Conservation (phyloP, 2,888 invertebrate genomes). For the Crocallis elinguaria region DNA sequence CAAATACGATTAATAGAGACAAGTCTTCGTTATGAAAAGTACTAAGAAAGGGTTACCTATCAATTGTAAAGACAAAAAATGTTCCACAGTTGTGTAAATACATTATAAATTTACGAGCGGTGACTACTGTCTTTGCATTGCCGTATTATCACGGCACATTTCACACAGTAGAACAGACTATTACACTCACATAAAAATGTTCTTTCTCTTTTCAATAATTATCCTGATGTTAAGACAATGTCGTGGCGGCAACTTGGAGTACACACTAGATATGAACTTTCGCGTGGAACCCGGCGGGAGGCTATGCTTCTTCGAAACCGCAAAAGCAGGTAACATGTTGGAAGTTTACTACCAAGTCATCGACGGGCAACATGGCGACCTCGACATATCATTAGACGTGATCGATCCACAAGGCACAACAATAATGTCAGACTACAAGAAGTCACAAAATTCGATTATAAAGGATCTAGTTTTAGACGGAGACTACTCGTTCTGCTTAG, state of each 20-base stretch:
- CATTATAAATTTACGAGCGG: no score
- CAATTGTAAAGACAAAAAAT: background rate
- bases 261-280: conserved; percentile 67
- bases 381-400: conserved; percentile 92
- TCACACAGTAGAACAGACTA: background rate
- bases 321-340: conserved; percentile 64
- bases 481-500: conserved; percentile 93
- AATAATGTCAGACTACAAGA: conserved; percentile 87
- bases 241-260: no score
- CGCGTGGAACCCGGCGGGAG: conserved; percentile 67
- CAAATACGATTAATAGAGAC: no score
- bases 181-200: conserved; percentile 7
- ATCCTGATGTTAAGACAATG: conserved; percentile 38
- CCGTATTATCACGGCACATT: conserved; percentile 8
- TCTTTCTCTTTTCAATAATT: conserved; percentile 25
- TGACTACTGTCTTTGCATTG: conserved; percentile 2
- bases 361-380: conserved; percentile 93
- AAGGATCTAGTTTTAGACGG: conserved; percentile 86
- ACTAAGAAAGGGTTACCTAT: conserved; percentile 5
- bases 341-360: conserved; percentile 84
- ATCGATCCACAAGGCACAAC: conserved; percentile 86
- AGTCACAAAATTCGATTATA: conserved; percentile 88
- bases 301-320: conserved; percentile 70
- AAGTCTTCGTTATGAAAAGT: no score
- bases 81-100: conserved; percentile 10